Evolutionary conservation across 2,797 vertebrate species (phyloP).

Genomic region (Coluber constrictor): DNA sequence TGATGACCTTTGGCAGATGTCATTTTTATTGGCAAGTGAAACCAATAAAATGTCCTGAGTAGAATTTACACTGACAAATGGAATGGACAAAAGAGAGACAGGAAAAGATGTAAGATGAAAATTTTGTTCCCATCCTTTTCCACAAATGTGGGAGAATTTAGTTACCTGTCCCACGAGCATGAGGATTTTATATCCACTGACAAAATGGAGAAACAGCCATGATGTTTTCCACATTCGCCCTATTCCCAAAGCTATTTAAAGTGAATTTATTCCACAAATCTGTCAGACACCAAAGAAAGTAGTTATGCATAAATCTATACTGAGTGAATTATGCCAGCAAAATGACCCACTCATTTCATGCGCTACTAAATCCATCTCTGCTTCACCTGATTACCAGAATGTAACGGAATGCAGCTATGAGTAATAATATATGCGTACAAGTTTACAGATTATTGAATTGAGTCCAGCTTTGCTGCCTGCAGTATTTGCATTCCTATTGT

Average conservation of each 20-base stretch:
- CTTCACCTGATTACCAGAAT: slow-evolving; percentile 15
- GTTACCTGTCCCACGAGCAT: not conserved
- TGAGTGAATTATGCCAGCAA: slow-evolving; percentile 18
- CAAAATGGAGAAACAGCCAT: not conserved
- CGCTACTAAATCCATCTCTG: slow-evolving; percentile 20
- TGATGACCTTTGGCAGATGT: not conserved
- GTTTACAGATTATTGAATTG: not conserved
- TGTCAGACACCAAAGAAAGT: not conserved
- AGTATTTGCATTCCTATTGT: not conserved
- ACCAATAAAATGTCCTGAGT: not conserved
- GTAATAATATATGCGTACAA: not conserved
- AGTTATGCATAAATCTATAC: not conserved
- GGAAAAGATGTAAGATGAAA: not conserved
- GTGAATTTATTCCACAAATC: not conserved
- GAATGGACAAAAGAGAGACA: not conserved
- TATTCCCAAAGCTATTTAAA: not conserved
- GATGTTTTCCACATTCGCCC: not conserved
- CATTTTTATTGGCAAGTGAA: not conserved
- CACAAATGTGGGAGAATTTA: not conserved
- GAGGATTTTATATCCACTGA: not conserved
- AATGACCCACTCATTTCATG: slow-evolving; percentile 35
- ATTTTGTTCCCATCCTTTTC: not conserved
- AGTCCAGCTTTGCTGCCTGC: not conserved
- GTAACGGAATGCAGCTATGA: not conserved
- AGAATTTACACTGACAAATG: not conserved